Evolutionary conservation across 2,888 invertebrate species (phyloP), one percentile per base, ranked within the genome.

Genomic region (Neelides folsomi): DNA sequence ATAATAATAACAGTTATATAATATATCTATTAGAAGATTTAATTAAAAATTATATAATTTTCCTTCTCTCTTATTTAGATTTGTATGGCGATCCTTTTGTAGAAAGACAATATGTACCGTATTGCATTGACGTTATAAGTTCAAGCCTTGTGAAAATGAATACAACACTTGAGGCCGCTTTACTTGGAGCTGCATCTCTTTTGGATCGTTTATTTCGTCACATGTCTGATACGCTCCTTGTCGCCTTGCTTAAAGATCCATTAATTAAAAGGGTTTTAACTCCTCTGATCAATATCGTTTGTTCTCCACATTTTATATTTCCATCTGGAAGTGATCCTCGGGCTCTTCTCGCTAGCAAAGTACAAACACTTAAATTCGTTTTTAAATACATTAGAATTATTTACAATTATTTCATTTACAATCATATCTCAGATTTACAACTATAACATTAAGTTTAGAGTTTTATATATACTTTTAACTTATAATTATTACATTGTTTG

Each of bases 291-390:
- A 78, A 84, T 1, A 73, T 94, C 37, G 73, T 90, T 2, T 83
- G 87, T 2, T 86, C 92, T 0, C 79, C 81, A 0, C 79, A 82
- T 54, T 77, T 83, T 58, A 72, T 79, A 9, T 94, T 92, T 73
- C 90, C 93, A 0, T 83, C 81, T 66, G 90, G 92, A 1, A 75
- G 77, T 45, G 69, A 75, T 20, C 86, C 86, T 0, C 78, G 93
- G 1, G 76, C 78, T 45, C 79, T 86, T 7, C 72, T 93, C 39
- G 80, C 86, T 0, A 78, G 83, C 57, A 90, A 93, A 72, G 79
- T 88, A 60, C n/a, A n/a, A n/a, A n/a, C n/a, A n/a, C n/a, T n/a
- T n/a, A n/a, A n/a, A n/a, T n/a, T n/a, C n/a, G n/a, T n/a, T n/a
- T n/a, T n/a, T n/a, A n/a, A n/a, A n/a, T n/a, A n/a, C n/a, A n/a